These are phyloP conservation scores for Saccopteryx leptura DNA, from an alignment of 2,113 vertebrate genomes.

Conservation along the genomic window DNA sequence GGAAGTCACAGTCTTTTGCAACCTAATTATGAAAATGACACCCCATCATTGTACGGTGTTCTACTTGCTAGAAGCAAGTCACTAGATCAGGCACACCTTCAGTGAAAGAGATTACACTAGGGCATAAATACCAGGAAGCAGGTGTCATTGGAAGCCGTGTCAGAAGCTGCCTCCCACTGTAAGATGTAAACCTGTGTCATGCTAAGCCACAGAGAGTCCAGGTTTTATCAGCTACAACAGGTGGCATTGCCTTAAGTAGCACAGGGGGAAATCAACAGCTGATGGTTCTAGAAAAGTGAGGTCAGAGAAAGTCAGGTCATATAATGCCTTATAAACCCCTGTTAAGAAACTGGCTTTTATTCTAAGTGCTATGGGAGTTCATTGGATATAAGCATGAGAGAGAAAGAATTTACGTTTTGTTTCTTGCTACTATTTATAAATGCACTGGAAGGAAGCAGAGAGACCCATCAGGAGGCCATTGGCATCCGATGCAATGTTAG, in stretches of 20 bases:
- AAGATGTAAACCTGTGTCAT: background rate
- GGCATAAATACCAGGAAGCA: background rate
- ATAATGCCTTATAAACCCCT: background rate
- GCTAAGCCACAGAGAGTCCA: background rate
- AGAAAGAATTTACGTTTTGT: background rate
- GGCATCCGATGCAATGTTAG: background rate
- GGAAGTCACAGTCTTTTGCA: background rate
- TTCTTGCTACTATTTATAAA: constrained; percentile 16
- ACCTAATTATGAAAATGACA: background rate
- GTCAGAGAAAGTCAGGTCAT: background rate
- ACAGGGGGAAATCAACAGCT: background rate
- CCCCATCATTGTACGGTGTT: background rate
- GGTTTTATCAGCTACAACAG: background rate
- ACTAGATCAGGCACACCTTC: background rate
- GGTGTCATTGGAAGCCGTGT: background rate
- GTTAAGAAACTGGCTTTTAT: constrained; percentile 29
- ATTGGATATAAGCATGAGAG: background rate
- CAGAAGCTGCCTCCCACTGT: background rate
- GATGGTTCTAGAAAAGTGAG: background rate
- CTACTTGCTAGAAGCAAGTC: background rate
- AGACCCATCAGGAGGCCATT: background rate
- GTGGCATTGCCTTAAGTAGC: background rate
- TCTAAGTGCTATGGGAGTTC: background rate
- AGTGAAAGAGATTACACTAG: background rate
- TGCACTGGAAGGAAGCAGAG: background rate